Percentiles rank a stretch among this genome's conserved stretches.
These are phyloP conservation scores for Sebastolobus alascanus DNA, from an alignment of 2,797 vertebrate species.

Conservation along the genomic window DNA sequence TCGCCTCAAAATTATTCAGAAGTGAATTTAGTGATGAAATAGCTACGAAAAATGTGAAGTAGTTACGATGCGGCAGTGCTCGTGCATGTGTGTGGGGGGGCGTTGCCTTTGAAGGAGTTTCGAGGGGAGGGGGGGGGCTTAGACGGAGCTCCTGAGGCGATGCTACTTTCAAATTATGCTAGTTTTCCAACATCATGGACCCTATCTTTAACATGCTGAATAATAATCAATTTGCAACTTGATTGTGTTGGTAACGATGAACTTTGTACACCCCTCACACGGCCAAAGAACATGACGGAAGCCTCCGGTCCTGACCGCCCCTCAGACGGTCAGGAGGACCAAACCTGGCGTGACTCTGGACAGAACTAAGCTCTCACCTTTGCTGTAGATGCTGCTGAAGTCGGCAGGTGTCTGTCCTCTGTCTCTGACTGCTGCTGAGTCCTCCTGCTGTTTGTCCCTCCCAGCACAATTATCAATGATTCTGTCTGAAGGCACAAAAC, in stretches of 20 bases:
- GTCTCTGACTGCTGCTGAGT: slow-evolving; percentile 11
- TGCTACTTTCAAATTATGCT: too few species aligned
- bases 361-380: slow-evolving; percentile 64
- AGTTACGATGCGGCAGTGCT: too few species aligned
- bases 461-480: slow-evolving; percentile 7
- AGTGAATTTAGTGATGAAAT: too few species aligned
- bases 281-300: neutral
- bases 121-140: too few species aligned
- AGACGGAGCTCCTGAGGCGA: too few species aligned
- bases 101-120: too few species aligned
- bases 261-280: neutral
- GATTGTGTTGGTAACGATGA: neutral
- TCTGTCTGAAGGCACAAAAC: slow-evolving; percentile 36
- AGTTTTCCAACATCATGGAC: too few species aligned
- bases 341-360: too few species aligned
- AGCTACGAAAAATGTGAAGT: too few species aligned
- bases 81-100: too few species aligned
- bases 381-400: slow-evolving; percentile 78
- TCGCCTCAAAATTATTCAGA: too few species aligned
- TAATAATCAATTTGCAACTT: neutral
- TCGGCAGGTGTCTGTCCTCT: slow-evolving; percentile 32
- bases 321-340: neutral
- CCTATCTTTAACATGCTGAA: too few species aligned
- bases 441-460: slow-evolving; percentile 21
- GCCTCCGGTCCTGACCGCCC: neutral